Conservation (phyloP, 2,113 vertebrate genomes). For the Mesoclemmys tuberculata region DNA sequence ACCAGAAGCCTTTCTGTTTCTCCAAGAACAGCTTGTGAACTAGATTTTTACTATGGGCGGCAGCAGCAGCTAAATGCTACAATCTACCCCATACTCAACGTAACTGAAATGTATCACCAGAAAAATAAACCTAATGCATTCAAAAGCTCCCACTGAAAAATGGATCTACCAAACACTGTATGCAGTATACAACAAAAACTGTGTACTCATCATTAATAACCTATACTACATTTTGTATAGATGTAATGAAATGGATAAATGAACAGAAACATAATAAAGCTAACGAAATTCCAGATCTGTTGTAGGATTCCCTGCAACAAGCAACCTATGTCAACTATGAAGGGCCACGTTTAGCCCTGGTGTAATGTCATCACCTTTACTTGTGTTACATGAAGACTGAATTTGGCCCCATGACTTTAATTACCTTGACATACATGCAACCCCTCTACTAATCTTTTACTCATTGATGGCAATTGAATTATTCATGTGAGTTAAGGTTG, state of each 20-base stretch:
- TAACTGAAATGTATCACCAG: conserved; percentile 36
- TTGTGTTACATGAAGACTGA: not conserved
- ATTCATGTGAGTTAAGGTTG: not conserved
- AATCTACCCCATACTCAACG: conserved; percentile 10
- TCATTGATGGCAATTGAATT: not conserved
- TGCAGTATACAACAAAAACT: conserved; percentile 32
- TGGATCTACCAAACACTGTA: conserved; percentile 32
- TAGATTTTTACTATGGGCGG: not conserved
- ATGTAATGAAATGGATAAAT: not conserved
- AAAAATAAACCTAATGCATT: conserved; percentile 50
- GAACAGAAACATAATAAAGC: not conserved
- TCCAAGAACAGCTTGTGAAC: not conserved
- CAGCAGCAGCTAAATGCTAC: not conserved
- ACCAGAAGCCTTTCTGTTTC: not conserved
- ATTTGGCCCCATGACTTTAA: not conserved
- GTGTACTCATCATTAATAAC: not conserved
- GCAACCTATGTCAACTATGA: not conserved
- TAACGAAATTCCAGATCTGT: not conserved
- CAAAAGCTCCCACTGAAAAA: conserved; percentile 53
- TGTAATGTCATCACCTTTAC: not conserved
- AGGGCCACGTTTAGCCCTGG: not conserved
- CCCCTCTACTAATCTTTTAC: not conserved
- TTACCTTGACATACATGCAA: not conserved
- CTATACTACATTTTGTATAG: not conserved
- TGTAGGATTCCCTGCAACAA: not conserved